Evolutionary conservation across 2,113 vertebrate species (phyloP).

Genomic region (Poecilia latipinna): DNA sequence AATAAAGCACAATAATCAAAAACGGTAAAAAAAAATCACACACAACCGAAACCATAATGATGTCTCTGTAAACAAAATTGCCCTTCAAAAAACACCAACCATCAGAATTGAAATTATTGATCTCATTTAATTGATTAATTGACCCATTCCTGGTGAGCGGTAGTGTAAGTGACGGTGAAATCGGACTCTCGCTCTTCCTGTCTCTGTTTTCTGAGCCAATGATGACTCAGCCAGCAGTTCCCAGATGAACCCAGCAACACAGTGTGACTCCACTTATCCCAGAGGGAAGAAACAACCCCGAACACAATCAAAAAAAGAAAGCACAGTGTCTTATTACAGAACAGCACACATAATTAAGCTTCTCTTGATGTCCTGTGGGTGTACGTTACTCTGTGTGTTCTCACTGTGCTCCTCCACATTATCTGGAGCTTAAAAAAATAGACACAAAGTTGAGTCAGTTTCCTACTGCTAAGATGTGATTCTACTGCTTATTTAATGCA

Average conservation of each 20-base stretch:
- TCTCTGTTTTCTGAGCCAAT: not conserved
- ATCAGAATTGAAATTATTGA: no score
- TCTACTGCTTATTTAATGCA: no score
- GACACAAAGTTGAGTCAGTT: not conserved
- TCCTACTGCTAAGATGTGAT: not conserved
- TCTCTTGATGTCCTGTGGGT: not conserved
- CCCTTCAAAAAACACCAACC: no score
- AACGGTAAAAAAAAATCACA: no score
- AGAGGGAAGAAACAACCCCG: slow-evolving; percentile 13
- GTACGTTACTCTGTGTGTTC: not conserved
- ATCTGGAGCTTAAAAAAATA: slow-evolving; percentile 11
- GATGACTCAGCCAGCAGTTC: slow-evolving; percentile 22
- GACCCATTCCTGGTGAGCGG: not conserved
- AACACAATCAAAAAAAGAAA: not conserved
- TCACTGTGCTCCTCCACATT: not conserved
- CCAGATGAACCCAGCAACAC: slow-evolving; percentile 13
- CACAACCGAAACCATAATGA: no score
- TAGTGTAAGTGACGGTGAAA: not conserved
- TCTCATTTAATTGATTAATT: no score
- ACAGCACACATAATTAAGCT: not conserved
- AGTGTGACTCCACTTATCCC: not conserved
- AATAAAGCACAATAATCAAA: no score
- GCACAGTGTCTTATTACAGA: slow-evolving; percentile 5
- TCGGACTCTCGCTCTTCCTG: slow-evolving; percentile 5
- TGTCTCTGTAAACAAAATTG: no score